A percentile compares a stretch with the other conserved stretches of the same genome.
These are phyloP conservation scores for Montifringilla adamsi DNA, from an alignment of 2,113 vertebrate genomes.

Conservation along the genomic window DNA sequence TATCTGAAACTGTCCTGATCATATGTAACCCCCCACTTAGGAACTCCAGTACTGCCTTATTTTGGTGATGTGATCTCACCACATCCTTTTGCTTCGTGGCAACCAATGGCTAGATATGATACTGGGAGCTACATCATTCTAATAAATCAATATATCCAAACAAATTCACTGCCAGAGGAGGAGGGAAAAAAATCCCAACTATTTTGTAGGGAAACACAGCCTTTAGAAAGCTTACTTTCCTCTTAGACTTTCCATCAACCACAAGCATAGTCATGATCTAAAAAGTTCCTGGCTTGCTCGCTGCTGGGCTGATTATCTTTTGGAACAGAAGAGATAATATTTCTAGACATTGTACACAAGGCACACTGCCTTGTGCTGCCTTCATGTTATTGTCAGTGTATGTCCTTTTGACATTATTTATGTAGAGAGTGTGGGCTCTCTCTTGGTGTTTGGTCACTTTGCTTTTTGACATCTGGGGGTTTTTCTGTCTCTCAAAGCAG, in stretches of 20 bases:
- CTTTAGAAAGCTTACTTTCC: background rate
- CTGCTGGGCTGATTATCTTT: background rate
- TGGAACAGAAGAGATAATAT: conserved; percentile 16
- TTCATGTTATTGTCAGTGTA: background rate
- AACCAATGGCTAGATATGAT: background rate
- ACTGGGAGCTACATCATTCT: background rate
- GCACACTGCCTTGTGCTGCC: background rate
- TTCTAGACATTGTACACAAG: background rate
- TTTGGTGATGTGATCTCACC: background rate
- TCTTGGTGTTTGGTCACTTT: background rate
- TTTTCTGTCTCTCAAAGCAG: background rate
- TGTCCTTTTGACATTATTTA: conserved; percentile 8
- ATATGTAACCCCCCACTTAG: background rate
- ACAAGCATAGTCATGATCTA: background rate
- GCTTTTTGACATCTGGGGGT: background rate
- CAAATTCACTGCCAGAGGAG: background rate
- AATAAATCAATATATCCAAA: conserved; percentile 15
- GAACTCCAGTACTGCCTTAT: background rate
- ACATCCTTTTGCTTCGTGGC: conserved; percentile 21
- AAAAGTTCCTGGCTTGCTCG: background rate
- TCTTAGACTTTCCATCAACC: conserved; percentile 39
- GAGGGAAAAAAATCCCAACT: background rate
- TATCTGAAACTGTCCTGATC: background rate
- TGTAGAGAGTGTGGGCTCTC: background rate
- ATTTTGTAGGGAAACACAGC: background rate